Percentiles rank a stretch among this genome's conserved stretches.
These are phyloP conservation scores for Takifugu ocellatus DNA, from an alignment of 2,797 vertebrate species.

Conservation along the genomic window DNA sequence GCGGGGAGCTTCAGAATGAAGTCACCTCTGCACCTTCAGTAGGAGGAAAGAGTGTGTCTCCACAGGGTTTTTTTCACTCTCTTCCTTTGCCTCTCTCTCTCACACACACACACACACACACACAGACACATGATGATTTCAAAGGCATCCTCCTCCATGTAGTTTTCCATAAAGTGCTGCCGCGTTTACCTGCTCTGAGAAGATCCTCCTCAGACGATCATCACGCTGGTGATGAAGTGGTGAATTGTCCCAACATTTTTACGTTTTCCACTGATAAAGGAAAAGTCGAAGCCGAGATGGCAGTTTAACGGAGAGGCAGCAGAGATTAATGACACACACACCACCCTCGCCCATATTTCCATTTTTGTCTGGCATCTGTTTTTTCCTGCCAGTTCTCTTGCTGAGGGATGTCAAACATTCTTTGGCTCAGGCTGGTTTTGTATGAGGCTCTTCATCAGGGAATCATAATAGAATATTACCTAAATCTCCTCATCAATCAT, in stretches of 20 bases:
- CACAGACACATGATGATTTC: not conserved
- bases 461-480: no score
- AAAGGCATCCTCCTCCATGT: no score
- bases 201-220: no score
- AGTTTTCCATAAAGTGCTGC: no score
- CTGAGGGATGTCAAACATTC: not conserved
- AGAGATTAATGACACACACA: not conserved
- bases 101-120: not conserved
- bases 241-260: no score
- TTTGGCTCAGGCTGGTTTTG: not conserved
- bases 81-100: not conserved
- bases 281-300: no score
- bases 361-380: not conserved
- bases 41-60: not conserved
- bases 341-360: not conserved
- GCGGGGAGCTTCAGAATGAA: not conserved
- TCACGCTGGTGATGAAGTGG: no score
- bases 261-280: no score
- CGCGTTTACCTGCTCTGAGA: no score
- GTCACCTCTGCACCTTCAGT: constrained; percentile 1
- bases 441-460: not conserved
- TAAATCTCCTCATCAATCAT: no score
- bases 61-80: not conserved
- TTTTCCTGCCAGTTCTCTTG: not conserved
- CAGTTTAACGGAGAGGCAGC: no score